Conservation (phyloP, 1,140 invertebrate species). For the Cydia amplana region DNA sequence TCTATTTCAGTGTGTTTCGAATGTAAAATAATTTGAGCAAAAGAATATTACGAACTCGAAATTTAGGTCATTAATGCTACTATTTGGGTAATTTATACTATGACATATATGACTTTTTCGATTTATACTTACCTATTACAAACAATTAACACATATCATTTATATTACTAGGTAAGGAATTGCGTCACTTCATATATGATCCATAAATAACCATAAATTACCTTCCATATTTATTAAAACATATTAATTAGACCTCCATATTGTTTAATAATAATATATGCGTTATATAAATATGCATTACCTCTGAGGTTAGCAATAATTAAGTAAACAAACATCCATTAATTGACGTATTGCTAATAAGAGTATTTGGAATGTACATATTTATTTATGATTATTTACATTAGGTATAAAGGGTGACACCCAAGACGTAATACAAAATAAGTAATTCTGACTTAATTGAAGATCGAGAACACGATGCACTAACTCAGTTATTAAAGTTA, state of each 20-base stretch:
- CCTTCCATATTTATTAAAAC: conserved; percentile 12
- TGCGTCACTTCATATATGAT: neutral
- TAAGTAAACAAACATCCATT: conserved; percentile 24
- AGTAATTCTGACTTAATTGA: too few relatives aligned
- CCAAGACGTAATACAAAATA: too few relatives aligned
- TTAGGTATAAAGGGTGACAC: too few relatives aligned
- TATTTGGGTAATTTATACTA: too few relatives aligned
- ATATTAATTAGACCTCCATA: conserved; percentile 28
- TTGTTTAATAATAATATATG: neutral
- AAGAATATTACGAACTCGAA: neutral
- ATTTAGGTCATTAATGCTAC: too few relatives aligned
- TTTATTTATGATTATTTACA: conserved; percentile 33
- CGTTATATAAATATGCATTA: conserved; percentile 20
- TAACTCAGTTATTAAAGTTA: too few relatives aligned
- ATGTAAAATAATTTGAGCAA: neutral
- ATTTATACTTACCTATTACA: neutral
- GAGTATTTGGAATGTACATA: conserved; percentile 33
- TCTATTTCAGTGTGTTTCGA: neutral
- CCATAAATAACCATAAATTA: neutral
- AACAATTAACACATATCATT: conserved; percentile 15
- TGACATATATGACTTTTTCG: neutral
- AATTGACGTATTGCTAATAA: conserved; percentile 25
- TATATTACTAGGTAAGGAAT: conserved; percentile 22
- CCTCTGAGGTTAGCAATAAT: conserved; percentile 20
- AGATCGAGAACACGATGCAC: too few relatives aligned